Evolutionary conservation across 2,113 vertebrate species (phyloP).

Genomic region (Vombatus ursinus): DNA sequence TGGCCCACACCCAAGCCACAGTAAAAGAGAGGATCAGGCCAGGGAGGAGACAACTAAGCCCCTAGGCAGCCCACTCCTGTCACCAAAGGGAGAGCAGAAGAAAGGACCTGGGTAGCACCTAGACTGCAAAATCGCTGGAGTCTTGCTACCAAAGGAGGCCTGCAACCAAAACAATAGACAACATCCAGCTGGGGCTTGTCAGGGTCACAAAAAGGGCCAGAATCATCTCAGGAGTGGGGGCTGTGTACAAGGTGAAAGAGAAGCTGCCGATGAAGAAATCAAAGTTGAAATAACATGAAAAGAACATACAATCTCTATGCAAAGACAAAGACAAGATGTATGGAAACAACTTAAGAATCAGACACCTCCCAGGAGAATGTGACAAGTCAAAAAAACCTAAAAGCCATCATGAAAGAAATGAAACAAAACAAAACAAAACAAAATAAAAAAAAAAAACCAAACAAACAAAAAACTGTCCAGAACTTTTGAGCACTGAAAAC

Average conservation of each 20-base stretch:
- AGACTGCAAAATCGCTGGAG: neutral
- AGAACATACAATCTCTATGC: neutral
- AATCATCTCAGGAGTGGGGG: too few species aligned
- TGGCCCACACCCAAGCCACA: neutral
- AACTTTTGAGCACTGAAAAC: too few species aligned
- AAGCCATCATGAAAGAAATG: too few species aligned
- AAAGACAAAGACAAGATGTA: neutral
- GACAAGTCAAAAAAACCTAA: neutral
- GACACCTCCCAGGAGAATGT: neutral
- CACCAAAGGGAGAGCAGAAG: neutral
- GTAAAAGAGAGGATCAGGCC: neutral
- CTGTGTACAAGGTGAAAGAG: neutral
- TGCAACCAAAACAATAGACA: too few species aligned
- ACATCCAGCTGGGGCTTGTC: neutral
- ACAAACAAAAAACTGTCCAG: too few species aligned
- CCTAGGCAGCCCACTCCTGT: neutral
- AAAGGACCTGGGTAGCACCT: neutral
- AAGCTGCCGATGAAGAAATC: neutral
- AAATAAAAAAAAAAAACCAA: too few species aligned
- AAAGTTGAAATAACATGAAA: neutral
- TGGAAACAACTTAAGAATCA: neutral
- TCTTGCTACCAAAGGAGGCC: neutral
- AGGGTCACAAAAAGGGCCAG: neutral
- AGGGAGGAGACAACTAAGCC: too few species aligned
- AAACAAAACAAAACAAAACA: too few species aligned